phyloP scores from a whole-genome alignment of 2,888 invertebrate species.

The Andrena camellia region DNA sequence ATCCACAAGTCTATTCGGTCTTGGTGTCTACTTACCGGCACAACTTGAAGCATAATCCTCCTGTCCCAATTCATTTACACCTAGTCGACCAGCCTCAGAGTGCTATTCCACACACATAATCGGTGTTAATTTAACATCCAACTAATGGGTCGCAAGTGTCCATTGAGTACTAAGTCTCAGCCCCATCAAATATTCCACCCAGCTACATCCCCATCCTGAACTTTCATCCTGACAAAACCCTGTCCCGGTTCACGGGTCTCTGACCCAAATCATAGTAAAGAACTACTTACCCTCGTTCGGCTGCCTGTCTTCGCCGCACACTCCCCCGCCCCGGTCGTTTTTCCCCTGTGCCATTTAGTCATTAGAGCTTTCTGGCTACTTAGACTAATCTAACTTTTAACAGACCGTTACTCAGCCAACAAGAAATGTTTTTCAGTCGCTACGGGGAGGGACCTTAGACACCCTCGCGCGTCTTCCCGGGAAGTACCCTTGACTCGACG shows the following conservation, averaged over 20 bases:
- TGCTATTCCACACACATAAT: too few relatives aligned
- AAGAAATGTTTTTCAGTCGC: slow-evolving; percentile 70
- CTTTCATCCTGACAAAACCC: slow-evolving; percentile 1
- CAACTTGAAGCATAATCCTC: too few relatives aligned
- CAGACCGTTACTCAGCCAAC: slow-evolving; percentile 59
- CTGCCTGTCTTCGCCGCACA: background rate
- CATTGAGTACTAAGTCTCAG: too few relatives aligned
- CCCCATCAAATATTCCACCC: background rate
- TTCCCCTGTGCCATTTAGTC: slow-evolving; percentile 60
- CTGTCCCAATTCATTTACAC: too few relatives aligned
- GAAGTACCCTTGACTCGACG: slow-evolving; percentile 64
- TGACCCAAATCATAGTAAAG: slow-evolving; percentile 52
- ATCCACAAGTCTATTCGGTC: background rate
- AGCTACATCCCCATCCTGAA: too few relatives aligned
- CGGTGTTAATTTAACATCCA: background rate
- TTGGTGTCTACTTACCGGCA: background rate
- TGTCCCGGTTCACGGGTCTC: slow-evolving; percentile 6
- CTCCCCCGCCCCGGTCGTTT: slow-evolving; percentile 11
- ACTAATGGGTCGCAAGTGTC: background rate
- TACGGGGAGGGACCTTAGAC: slow-evolving; percentile 48
- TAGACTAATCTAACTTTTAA: slow-evolving; percentile 69
- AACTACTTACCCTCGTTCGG: slow-evolving; percentile 39
- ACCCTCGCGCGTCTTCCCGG: slow-evolving; percentile 55
- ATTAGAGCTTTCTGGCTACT: slow-evolving; percentile 66
- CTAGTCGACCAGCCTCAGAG: too few relatives aligned